Evolutionary conservation across 2,888 invertebrate species (phyloP).

Genomic region (Protonemura montana): DNA sequence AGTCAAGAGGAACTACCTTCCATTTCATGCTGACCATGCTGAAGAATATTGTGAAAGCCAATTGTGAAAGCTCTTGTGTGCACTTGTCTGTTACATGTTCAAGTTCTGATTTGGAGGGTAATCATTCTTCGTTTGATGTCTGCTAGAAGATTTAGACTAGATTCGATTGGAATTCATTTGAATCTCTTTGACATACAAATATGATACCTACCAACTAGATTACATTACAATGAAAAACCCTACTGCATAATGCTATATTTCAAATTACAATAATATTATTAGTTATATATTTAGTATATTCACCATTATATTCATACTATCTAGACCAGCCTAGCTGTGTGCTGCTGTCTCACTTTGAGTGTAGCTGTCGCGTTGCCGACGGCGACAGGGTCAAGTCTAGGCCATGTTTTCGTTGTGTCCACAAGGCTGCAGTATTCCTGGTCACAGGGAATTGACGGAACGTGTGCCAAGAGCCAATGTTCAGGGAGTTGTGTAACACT

Average conservation of each 20-base stretch:
- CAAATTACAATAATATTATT: background rate
- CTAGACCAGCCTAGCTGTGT: background rate
- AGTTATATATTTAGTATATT: too few relatives aligned
- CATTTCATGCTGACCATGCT: too few relatives aligned
- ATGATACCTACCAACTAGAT: background rate
- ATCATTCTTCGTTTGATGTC: background rate
- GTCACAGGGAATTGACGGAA: background rate
- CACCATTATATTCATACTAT: background rate
- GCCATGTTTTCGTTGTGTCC: background rate
- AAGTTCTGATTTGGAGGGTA: background rate
- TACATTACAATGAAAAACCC: background rate
- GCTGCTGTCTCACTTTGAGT: background rate
- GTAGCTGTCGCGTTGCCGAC: background rate
- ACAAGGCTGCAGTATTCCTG: background rate
- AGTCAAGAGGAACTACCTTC: too few relatives aligned
- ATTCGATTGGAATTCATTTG: conserved; percentile 7
- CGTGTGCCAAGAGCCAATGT: background rate
- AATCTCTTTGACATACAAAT: background rate
- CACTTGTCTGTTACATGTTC: background rate
- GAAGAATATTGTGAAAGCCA: too few relatives aligned
- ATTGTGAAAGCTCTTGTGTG: background rate
- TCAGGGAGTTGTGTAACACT: too few relatives aligned
- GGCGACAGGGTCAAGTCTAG: background rate
- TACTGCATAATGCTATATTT: background rate
- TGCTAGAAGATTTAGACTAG: background rate